Base-by-base conservation (phyloP, 2,888 invertebrate genomes). In the Hyles lineata region DNA sequence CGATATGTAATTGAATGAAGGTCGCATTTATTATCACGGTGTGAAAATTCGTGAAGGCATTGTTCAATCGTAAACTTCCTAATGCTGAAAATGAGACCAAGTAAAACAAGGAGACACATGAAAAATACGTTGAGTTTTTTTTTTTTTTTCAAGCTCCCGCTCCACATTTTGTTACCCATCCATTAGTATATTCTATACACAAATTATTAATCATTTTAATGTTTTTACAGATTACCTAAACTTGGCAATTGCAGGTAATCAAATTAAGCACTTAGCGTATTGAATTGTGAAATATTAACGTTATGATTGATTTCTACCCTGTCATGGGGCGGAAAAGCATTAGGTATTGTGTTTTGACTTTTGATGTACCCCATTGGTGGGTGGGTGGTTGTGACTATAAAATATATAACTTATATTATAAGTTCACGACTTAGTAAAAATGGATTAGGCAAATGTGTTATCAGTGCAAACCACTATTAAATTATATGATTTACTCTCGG, bases 251-350 rank as follows among this genome's bases (percentile, higher is more conserved):
- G 8, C 35, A 35, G 9, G n/a, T 11, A n/a, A 43, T 67, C 63
- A 67, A 43, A 67, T 67, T 67, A 67, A 17, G 63, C 43, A 43
- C 63, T 67, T 67, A 15, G 23, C 6, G 63, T 63, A 43, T 63
- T 63, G 9, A 63, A 21, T 29, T 62, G 35, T 63, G 9, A 25
- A 61, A 25, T 23, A 19, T 62, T 62, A n/a, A 55, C 55, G 61
- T 1, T 32, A 19, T 1, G 32, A 29, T 62, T 29, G 17, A 21
- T 60, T 60, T 25, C 19, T 62, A 32, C 2, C 15, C 8, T 5
- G 25, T 29, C 9, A 11, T 25, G 4, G 9, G 5, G 23, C n/a
- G n/a, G 55, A n/a, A 55, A n/a, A 52, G 9, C 17, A 19, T 52
- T 17, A 19, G 6, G 1, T n/a, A n/a, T 19, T n/a, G 11, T 43